These are phyloP conservation scores for Drosophila nigritarsus DNA, from an alignment of 2,888 invertebrate genomes.

Conservation along the genomic window DNA sequence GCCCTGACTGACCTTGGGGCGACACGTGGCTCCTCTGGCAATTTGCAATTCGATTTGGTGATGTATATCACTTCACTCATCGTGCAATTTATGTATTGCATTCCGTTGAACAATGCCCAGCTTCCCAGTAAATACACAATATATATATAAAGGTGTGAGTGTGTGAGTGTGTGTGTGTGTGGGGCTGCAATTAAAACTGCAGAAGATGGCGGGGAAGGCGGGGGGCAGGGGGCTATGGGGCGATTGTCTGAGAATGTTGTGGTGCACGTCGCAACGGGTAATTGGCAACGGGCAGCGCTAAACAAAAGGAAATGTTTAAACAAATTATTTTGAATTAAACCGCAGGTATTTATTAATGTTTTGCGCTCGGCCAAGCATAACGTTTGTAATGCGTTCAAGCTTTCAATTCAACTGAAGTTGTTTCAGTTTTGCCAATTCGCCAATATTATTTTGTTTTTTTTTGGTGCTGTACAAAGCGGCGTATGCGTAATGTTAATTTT, in stretches of 20 bases:
- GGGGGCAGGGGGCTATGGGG: background rate
- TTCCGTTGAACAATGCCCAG: conserved; percentile 49
- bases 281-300: conserved; percentile 59
- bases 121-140: conserved; percentile 39
- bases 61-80: conserved; percentile 42
- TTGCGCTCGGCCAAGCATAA: conserved; percentile 77
- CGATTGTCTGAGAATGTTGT: conserved; percentile 51
- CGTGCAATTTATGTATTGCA: conserved; percentile 58
- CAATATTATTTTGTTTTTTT: conserved; percentile 1
- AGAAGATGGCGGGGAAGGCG: background rate
- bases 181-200: conserved; percentile 30
- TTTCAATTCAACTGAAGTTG: conserved; percentile 23
- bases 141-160: background rate
- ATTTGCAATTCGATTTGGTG: conserved; percentile 68
- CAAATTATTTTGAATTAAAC: conserved; percentile 81
- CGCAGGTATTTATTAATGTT: conserved; percentile 81
- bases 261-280: conserved; percentile 45
- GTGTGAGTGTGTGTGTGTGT: background rate
- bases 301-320: conserved; percentile 81
- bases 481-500: conserved; percentile 78
- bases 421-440: conserved; percentile 29
- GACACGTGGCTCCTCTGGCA: conserved; percentile 22
- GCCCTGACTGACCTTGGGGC: conserved; percentile 20
- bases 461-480: conserved; percentile 67
- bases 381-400: conserved; percentile 57